A percentile compares a stretch with the other conserved stretches of the same genome.
Evolutionary conservation across 1,140 invertebrate genomes (phyloP).

Genomic region (Drosophila jambulina): DNA sequence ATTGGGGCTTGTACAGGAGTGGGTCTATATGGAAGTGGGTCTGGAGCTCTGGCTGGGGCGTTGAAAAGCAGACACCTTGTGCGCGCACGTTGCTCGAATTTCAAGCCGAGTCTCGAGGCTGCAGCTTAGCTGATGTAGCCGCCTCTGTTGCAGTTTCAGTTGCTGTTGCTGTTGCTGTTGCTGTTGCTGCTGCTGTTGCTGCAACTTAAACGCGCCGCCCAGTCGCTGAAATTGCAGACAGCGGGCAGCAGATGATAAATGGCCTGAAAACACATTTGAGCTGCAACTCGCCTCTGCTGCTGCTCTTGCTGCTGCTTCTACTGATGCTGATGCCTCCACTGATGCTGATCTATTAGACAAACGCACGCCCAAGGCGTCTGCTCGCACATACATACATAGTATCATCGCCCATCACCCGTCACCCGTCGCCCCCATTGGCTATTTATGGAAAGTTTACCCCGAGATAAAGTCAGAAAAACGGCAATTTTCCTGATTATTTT

Average conservation of each 20-base stretch:
- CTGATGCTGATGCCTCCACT: constrained; percentile 35
- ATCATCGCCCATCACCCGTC: constrained; percentile 10
- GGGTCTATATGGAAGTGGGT: constrained; percentile 11
- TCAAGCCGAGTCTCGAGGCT: constrained; percentile 52
- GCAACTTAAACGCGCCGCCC: constrained; percentile 64
- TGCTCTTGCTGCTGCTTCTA: constrained; percentile 17
- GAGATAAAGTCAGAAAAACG: constrained; percentile 70
- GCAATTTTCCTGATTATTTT: constrained; percentile 79
- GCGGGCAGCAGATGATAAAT: constrained; percentile 76
- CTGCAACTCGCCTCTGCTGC: constrained; percentile 40
- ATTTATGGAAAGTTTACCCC: constrained; percentile 78
- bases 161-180: constrained; percentile 6
- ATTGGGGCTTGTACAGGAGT: constrained; percentile 5
- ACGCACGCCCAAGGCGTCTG: constrained; percentile 74
- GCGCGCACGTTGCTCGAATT: constrained; percentile 77
- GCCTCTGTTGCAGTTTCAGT: constrained; percentile 21
- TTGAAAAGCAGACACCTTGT: constrained; percentile 81
- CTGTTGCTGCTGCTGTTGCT: constrained; percentile 53
- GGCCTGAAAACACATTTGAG: constrained; percentile 78
- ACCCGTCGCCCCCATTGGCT: constrained; percentile 37
- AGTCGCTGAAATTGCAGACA: constrained; percentile 77
- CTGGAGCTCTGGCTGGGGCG: constrained; percentile 51
- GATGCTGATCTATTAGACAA: constrained; percentile 82
- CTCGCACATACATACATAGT: constrained; percentile 42
- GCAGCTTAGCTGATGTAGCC: constrained; percentile 20